Base-by-base conservation (phyloP, 2,113 vertebrate species). In the Gallinago paraguaiae region DNA sequence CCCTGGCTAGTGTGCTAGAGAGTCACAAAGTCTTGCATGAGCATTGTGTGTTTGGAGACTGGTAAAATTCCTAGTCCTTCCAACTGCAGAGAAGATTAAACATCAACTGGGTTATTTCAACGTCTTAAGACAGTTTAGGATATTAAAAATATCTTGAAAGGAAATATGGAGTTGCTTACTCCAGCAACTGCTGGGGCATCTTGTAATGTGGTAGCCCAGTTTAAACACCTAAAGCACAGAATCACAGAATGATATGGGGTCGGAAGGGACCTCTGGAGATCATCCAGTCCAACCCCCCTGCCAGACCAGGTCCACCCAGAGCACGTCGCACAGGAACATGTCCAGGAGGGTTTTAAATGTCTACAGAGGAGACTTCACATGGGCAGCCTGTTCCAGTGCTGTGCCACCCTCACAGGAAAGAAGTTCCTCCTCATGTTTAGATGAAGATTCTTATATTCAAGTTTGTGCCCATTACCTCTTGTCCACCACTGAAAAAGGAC, bases 41-140 rank as follows among this genome's bases (percentile, higher is more conserved):
- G 5, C 59, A 27, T 2, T 1, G 0, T 35, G 13, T 20, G 7
- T 45, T 68, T 69, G 19, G 20, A 51, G 16, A 64, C 48, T 10
- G 14, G 14, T 50, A 54, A 86, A 17, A 50, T 37, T 28, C 5
- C 8, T 51, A 37, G 17, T 56, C 12, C 39, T 69, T 91, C 30
- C 23, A 72, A 6, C 14, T 93, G 24, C 59, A 56, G 20, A 63
- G 57, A 50, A 67, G 28, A 64, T 39, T 46, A 64, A 89, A 51
- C 2, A 27, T 37, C 54, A 1, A 24, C 54, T 51, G 15, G 31
- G 30, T 72, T 83, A 72, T 91, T 94, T 60, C 13, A 82, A 12
- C 3, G 3, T 35, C 56, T 91, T 28, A 50, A 68, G 53, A 75
- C 11, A 28, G 6, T 88, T 88, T 67, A 79, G 53, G 9, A 14